Evolutionary conservation across 2,888 invertebrate genomes (phyloP).

Genomic region (Ischnus inquisitorius): DNA sequence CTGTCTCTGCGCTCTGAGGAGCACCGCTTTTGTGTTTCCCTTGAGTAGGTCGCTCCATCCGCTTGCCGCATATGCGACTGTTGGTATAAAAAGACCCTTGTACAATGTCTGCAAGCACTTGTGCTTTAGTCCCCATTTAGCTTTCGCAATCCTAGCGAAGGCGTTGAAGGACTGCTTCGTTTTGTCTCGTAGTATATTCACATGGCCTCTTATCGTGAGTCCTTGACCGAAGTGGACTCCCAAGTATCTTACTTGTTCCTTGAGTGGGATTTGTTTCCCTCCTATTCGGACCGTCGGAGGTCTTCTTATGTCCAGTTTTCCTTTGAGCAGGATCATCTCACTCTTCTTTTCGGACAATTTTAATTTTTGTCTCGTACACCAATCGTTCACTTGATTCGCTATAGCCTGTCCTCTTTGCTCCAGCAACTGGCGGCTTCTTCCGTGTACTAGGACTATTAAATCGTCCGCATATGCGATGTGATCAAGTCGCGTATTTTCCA

Average conservation of each 20-base stretch:
- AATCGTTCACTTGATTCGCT: neutral
- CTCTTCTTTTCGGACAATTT: conserved; percentile 43
- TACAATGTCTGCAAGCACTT: conserved; percentile 50
- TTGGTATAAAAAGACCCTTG: conserved; percentile 53
- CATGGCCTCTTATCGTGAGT: conserved; percentile 37
- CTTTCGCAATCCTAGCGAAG: conserved; percentile 45
- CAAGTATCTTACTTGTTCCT: conserved; percentile 13
- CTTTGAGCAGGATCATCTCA: conserved; percentile 44
- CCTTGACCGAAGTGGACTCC: conserved; percentile 49
- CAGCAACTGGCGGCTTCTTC: neutral
- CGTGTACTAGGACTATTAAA: conserved; percentile 28
- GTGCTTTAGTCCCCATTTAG: conserved; percentile 51
- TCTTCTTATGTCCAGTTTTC: neutral
- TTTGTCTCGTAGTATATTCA: neutral
- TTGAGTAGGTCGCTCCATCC: conserved; percentile 54
- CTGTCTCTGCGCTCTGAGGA: conserved; percentile 17
- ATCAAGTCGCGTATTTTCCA: conserved; percentile 18
- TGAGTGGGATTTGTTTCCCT: neutral
- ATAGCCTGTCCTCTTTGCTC: neutral
- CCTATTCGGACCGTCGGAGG: conserved; percentile 13
- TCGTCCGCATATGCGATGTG: conserved; percentile 69
- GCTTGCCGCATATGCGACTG: conserved; percentile 53
- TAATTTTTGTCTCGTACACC: conserved; percentile 41
- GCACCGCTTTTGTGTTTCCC: neutral
- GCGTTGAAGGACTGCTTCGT: conserved; percentile 11